Conservation (phyloP, 2,888 invertebrate genomes). For the Macaria notata region DNA sequence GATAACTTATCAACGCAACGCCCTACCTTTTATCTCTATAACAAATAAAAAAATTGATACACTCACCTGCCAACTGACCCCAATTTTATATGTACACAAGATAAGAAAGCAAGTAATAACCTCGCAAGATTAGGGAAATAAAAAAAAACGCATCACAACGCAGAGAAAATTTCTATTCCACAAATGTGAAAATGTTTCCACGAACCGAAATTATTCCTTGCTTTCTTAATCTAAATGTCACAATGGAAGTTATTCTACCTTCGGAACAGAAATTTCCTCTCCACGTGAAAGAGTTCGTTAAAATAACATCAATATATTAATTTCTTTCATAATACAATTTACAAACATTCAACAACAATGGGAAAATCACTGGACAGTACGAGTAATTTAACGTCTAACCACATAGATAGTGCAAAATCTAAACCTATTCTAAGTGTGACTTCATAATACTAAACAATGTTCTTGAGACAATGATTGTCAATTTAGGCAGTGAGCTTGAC, state of each 20-base stretch:
- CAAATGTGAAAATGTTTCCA: conserved; percentile 30
- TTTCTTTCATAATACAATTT: conserved; percentile 34
- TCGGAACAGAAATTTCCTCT: conserved; percentile 81
- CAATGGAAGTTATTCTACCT: conserved; percentile 65
- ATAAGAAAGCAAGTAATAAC: conserved; percentile 81
- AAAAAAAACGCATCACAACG: conserved; percentile 65
- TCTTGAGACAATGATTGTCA: conserved; percentile 39
- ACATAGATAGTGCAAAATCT: conserved; percentile 45
- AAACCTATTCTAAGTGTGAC: conserved; percentile 34
- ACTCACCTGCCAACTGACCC: conserved; percentile 69
- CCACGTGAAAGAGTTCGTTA: conserved; percentile 47
- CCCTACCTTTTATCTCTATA: conserved; percentile 48
- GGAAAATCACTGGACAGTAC: conserved; percentile 51
- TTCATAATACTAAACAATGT: conserved; percentile 27
- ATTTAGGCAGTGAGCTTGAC: conserved; percentile 49
- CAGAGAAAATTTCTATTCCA: conserved; percentile 82
- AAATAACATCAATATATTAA: conserved; percentile 34
- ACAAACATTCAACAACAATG: conserved; percentile 60
- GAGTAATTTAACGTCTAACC: conserved; percentile 10
- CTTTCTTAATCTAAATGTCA: conserved; percentile 61
- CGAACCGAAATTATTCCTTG: conserved; percentile 59
- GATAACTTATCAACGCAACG: conserved; percentile 26
- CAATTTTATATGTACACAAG: conserved; percentile 64
- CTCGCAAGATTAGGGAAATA: conserved; percentile 44
- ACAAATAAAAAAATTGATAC: conserved; percentile 61